Evolutionary conservation across 2,113 vertebrate species (phyloP), one percentile per base, ranked within the genome.

Genomic region (Piprites chloris): DNA sequence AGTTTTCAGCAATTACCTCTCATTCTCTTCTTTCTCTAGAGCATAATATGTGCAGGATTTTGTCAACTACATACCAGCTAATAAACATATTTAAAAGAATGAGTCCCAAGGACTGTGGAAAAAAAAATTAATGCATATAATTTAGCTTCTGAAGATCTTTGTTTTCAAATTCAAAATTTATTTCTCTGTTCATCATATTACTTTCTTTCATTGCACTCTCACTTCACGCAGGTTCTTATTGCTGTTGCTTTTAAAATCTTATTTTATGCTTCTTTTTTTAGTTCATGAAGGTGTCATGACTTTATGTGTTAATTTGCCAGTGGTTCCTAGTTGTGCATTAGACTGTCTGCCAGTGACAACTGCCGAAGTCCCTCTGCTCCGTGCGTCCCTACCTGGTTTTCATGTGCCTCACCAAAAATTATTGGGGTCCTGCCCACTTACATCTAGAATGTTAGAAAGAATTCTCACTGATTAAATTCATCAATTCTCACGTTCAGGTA

Each of bases 1-100:
- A 87, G 61, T 82, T 85, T 85, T 74, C 18, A 46, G 90, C 85
- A 87, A 94, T 87, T 91, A 44, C 17, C 32, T 89, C 83, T 94
- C 58, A 91, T 82, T 87, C 50, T 61, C 12, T 68, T 84, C 77
- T 87, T 87, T 82, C 66, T 91, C 73, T 93, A 71, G 69, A 85
- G 56, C 22, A 41, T 59, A 61, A 11, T 27, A 55, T n/a, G 35
- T 81, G 80, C 35, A 59, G 55, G 65, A 30, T 80, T 90, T 86
- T 91, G 59, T 84, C 61, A 91, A 65, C 59, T 77, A 30, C 30
- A 17, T 58, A 49, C 11, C 44, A 87, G 47, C 61, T 89, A 82
- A 87, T 77, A 94, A 68, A 32, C 69, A 20, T 85, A 72, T 79
- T 87, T 87, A 56, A 91, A 95, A 89, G 44, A 11, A 86, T 55